Evolutionary conservation across 1,140 invertebrate species (phyloP).

Genomic region (Heliothis subflexa): DNA sequence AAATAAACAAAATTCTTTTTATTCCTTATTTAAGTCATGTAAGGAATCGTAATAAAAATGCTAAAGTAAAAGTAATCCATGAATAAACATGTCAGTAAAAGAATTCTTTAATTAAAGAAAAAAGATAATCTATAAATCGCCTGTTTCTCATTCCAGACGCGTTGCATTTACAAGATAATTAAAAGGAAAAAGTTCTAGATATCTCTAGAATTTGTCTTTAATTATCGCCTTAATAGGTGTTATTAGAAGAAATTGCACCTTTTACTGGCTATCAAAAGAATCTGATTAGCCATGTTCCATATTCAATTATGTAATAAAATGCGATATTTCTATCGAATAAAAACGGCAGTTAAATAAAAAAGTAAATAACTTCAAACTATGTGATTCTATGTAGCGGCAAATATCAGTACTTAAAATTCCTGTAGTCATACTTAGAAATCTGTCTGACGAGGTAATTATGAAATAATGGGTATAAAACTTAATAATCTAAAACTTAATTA

Average conservation of each 20-base stretch:
- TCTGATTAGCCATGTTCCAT: background rate
- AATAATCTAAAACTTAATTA: too few species aligned
- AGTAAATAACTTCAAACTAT: too few species aligned
- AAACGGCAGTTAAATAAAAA: background rate
- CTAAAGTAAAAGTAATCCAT: background rate
- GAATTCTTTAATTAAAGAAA: slow-evolving; percentile 1
- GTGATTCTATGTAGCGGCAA: background rate
- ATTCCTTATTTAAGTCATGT: too few species aligned
- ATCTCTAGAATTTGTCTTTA: slow-evolving; percentile 3
- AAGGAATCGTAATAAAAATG: too few species aligned
- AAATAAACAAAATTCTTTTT: too few species aligned
- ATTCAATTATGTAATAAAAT: slow-evolving; percentile 20
- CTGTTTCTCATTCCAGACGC: slow-evolving; percentile 17
- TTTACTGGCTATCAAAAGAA: slow-evolving; percentile 7
- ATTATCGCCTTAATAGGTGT: slow-evolving; percentile 2
- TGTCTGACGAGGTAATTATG: too few species aligned
- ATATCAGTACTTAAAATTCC: background rate
- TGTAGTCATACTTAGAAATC: too few species aligned
- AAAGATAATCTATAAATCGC: slow-evolving; percentile 1
- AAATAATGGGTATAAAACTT: too few species aligned
- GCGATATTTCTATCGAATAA: background rate
- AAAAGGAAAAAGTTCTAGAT: slow-evolving; percentile 9
- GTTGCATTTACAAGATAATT: slow-evolving; percentile 15
- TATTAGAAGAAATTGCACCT: slow-evolving; percentile 21
- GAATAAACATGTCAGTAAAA: background rate